Conservation (phyloP, 1,140 invertebrate genomes). For the Neodiprion lecontei region DNA sequence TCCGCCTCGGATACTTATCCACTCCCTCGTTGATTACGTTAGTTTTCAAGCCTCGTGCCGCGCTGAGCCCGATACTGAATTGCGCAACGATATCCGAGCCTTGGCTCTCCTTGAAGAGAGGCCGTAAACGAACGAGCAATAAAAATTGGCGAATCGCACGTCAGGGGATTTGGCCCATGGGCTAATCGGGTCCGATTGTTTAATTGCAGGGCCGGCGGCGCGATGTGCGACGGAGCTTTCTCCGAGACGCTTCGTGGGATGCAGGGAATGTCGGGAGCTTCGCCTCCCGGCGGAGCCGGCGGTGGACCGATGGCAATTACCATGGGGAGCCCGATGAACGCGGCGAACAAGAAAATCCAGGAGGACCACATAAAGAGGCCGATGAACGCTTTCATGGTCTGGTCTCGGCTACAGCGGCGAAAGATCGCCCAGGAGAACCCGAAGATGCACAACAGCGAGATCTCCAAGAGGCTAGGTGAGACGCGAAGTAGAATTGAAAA, state of each 20-base stretch:
- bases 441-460: slow-evolving; percentile 99
- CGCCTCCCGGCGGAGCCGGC: slow-evolving; percentile 48
- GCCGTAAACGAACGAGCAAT: not conserved
- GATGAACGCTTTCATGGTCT: slow-evolving; percentile 81
- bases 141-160: no score
- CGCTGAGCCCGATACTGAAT: no score
- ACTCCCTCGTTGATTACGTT: no score
- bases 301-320: slow-evolving; percentile 53
- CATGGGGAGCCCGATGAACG: slow-evolving; percentile 44
- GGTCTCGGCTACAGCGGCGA: slow-evolving; percentile 83
- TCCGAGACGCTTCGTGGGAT: slow-evolving; percentile 54
- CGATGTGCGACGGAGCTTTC: slow-evolving; percentile 60
- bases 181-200: not conserved
- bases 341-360: slow-evolving; percentile 54
- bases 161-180: no score
- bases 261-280: slow-evolving; percentile 55
- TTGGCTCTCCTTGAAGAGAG: not conserved
- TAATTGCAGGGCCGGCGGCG: slow-evolving; percentile 59
- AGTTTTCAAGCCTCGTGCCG: no score
- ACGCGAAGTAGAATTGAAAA: slow-evolving; percentile 21
- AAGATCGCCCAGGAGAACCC: slow-evolving; percentile 98
- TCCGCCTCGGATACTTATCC: no score
- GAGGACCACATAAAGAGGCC: slow-evolving; percentile 69
- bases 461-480: slow-evolving; percentile 91
- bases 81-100: no score